A percentile compares a stretch with the other conserved stretches of the same genome.
These are phyloP conservation scores for Eupeodes luniger DNA, from an alignment of 2,888 invertebrate genomes.

Conservation along the genomic window DNA sequence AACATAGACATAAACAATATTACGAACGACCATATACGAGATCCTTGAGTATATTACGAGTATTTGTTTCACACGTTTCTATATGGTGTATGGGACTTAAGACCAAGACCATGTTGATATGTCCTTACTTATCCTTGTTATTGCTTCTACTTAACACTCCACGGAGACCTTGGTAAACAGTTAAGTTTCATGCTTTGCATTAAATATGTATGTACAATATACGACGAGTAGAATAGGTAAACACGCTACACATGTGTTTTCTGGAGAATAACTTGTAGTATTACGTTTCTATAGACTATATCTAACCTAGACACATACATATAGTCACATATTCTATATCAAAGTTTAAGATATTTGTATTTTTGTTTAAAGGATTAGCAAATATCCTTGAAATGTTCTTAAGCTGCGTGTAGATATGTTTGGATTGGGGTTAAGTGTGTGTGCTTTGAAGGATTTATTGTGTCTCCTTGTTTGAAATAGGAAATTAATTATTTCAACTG, in stretches of 20 bases:
- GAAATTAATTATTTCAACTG: background rate
- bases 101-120: background rate
- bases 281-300: too few species aligned
- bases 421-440: conserved; percentile 7
- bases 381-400: conserved; percentile 7
- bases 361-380: conserved; percentile 12
- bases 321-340: background rate
- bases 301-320: background rate
- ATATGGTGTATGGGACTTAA: background rate
- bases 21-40: background rate
- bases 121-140: conserved; percentile 8
- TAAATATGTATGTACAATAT: conserved; percentile 8
- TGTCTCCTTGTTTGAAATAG: background rate
- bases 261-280: background rate
- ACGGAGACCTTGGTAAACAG: conserved; percentile 26
- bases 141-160: conserved; percentile 27
- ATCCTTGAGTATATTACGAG: background rate
- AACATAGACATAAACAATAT: background rate
- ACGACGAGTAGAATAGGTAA: background rate
- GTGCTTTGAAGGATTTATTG: background rate
- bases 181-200: conserved; percentile 25
- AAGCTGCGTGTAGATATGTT: background rate
- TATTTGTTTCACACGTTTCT: background rate
- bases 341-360: background rate
- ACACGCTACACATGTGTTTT: conserved; percentile 11